phyloP scores from a whole-genome alignment of 2,113 vertebrate species.

The Desmodus rotundus region DNA sequence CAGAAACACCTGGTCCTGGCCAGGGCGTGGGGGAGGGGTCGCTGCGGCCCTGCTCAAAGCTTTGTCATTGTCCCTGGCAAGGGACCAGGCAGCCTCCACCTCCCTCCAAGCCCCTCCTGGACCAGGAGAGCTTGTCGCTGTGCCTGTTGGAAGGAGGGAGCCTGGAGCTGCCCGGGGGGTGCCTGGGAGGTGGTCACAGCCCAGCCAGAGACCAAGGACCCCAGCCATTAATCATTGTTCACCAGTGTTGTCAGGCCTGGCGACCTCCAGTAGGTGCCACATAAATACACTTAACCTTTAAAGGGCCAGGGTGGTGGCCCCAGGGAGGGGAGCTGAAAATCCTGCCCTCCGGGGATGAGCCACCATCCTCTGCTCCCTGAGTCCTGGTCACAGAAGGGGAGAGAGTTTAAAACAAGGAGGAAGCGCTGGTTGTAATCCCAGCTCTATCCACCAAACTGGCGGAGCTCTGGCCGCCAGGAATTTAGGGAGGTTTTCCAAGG shows the following conservation, averaged over 20 bases:
- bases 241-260: not conserved
- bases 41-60: fast-evolving
- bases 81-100: not conserved
- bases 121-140: not conserved
- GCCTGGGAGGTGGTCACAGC: fast-evolving
- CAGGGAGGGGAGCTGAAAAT: not conserved
- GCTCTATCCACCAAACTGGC: conserved; percentile 16
- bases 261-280: conserved; percentile 3
- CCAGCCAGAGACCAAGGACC: not conserved
- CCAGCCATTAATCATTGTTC: not conserved
- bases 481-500: not conserved
- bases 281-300: conserved; percentile 49
- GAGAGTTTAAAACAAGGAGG: not conserved
- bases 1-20: no score
- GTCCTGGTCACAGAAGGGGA: not conserved
- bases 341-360: not conserved
- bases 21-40: no score
- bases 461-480: not conserved
- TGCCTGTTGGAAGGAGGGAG: not conserved
- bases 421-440: not conserved
- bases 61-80: fast-evolving
- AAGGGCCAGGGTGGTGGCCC: not conserved
- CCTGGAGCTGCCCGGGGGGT: fast-evolving
- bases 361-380: not conserved
- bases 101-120: not conserved